phyloP scores from a whole-genome alignment of 2,888 invertebrate genomes.

The Nemurella pictetii region DNA sequence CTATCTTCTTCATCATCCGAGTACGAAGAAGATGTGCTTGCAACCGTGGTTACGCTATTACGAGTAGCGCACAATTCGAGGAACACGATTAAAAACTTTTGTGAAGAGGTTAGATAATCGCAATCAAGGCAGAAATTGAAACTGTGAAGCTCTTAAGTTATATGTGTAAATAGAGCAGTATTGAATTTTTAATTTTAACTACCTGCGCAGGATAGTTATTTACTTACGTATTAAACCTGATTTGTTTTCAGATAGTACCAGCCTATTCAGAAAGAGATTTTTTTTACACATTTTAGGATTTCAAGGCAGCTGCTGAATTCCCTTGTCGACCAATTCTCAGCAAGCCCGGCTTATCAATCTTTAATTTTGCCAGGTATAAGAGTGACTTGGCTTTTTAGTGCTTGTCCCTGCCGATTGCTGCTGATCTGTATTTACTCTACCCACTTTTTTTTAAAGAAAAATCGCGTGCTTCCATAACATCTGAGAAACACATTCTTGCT shows the following conservation, averaged over 20 bases:
- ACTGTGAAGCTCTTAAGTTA: no score
- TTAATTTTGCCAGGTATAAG: constrained; percentile 8
- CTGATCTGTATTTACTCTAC: neutral
- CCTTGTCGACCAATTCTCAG: neutral
- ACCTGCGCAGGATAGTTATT: no score
- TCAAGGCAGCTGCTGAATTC: neutral
- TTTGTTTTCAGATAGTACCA: neutral
- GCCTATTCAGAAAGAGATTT: constrained; percentile 13
- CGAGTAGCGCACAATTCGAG: neutral
- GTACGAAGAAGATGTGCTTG: no score
- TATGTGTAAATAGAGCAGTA: no score
- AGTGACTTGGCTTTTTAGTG: neutral
- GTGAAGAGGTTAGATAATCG: neutral
- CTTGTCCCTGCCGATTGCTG: neutral
- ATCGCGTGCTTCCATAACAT: constrained; percentile 24
- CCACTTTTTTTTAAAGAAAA: neutral
- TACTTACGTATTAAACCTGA: no score
- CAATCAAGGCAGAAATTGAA: neutral
- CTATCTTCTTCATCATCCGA: no score
- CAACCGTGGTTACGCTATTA: no score
- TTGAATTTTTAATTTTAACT: no score
- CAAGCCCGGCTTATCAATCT: neutral
- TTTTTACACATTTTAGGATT: constrained; percentile 15
- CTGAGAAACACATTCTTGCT: constrained; percentile 26
- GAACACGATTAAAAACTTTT: neutral